Conservation (phyloP, 1,140 invertebrate genomes). For the Oscheius sp. region DNA sequence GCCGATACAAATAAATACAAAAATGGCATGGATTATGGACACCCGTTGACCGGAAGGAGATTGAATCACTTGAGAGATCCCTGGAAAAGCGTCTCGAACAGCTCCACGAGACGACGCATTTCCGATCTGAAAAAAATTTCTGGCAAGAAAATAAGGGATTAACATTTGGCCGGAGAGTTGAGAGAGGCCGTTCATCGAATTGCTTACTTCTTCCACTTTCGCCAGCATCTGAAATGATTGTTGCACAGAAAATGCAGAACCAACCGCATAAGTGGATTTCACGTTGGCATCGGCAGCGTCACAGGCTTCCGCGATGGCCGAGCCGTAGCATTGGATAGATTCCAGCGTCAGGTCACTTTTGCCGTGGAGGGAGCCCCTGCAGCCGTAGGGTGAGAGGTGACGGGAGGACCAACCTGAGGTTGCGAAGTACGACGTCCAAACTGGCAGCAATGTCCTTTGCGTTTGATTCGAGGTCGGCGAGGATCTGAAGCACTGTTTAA, state of each 20-base stretch:
- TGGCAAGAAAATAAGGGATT: background rate
- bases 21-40: background rate
- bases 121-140: slow-evolving; percentile 25
- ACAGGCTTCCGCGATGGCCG: slow-evolving; percentile 35
- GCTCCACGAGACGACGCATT: slow-evolving; percentile 32
- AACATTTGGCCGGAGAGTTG: slow-evolving; percentile 32
- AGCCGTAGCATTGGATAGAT: slow-evolving; percentile 35
- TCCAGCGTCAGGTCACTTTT: slow-evolving; percentile 38
- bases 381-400: background rate
- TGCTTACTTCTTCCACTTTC: slow-evolving; percentile 40
- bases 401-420: slow-evolving; percentile 8
- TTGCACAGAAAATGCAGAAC: slow-evolving; percentile 7
- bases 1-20: background rate
- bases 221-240: slow-evolving; percentile 36
- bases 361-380: slow-evolving; percentile 35
- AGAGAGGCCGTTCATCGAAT: slow-evolving; percentile 14
- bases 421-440: slow-evolving; percentile 28
- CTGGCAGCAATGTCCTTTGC: slow-evolving; percentile 29
- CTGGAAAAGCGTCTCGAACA: slow-evolving; percentile 36
- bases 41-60: background rate
- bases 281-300: slow-evolving; percentile 36
- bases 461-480: slow-evolving; percentile 21
- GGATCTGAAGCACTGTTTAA: background rate
- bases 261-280: slow-evolving; percentile 37
- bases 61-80: slow-evolving; percentile 22